Conservation (phyloP, 2,113 vertebrate genomes). For the Tautogolabrus adspersus region DNA sequence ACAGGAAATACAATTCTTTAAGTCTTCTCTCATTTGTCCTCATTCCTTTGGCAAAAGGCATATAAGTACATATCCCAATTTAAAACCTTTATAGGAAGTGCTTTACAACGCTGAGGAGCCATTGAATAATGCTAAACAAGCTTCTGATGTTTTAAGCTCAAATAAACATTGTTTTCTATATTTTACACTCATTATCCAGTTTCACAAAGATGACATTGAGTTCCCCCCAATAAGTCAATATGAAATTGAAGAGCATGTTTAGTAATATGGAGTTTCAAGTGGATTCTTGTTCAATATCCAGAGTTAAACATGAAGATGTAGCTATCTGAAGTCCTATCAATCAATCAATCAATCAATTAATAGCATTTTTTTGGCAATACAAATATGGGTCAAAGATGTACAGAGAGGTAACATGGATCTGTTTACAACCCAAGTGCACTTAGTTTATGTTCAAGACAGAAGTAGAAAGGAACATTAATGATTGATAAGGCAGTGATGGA, state of each 20-base stretch:
- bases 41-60: background rate
- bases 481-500: slow-evolving; percentile 61
- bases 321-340: too few species aligned
- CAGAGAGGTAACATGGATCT: slow-evolving; percentile 48
- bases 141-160: too few species aligned
- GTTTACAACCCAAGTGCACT: slow-evolving; percentile 65
- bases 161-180: too few species aligned
- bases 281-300: slow-evolving; percentile 22
- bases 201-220: too few species aligned
- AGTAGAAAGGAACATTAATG: slow-evolving; percentile 61
- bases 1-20: background rate
- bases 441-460: slow-evolving; percentile 62
- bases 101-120: background rate
- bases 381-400: slow-evolving; percentile 60
- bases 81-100: background rate
- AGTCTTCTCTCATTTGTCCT: background rate
- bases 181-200: too few species aligned
- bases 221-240: too few species aligned
- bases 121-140: too few species aligned
- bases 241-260: too few species aligned
- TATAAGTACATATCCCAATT: background rate
- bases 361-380: slow-evolving; percentile 6
- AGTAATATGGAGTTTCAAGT: background rate
- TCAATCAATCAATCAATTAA: too few species aligned
- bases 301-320: background rate